A percentile compares a stretch with the other conserved stretches of the same genome.
Evolutionary conservation across 2,888 invertebrate genomes (phyloP).

Genomic region (Lasioglossum figueresi): DNA sequence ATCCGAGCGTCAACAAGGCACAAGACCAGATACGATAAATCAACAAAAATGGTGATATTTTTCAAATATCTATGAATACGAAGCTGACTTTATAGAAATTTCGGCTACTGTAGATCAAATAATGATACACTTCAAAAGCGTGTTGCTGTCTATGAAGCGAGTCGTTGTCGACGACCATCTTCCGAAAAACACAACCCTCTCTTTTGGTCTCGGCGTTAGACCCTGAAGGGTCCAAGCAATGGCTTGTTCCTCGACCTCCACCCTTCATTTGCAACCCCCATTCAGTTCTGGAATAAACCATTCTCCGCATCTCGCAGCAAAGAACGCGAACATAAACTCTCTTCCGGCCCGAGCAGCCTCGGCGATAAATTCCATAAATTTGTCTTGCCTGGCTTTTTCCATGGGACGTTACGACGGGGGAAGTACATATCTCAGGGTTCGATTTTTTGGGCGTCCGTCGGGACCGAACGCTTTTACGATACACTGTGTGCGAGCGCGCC

Average conservation of each 20-base stretch:
- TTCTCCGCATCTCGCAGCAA: neutral
- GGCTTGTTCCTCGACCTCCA: constrained; percentile 22
- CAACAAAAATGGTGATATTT: too few relatives aligned
- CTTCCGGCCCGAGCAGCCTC: neutral
- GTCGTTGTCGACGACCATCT: constrained; percentile 8
- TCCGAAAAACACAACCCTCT: constrained; percentile 24
- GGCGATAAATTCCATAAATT: constrained; percentile 49
- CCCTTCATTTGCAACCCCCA: neutral
- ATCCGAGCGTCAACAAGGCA: too few relatives aligned
- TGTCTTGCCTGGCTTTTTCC: constrained; percentile 19
- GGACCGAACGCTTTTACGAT: constrained; percentile 46
- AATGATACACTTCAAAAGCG: neutral
- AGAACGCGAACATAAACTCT: constrained; percentile 25
- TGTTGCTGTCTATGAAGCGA: neutral
- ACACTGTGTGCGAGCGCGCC: neutral
- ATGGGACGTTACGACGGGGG: neutral
- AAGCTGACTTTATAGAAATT: too few relatives aligned
- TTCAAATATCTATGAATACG: too few relatives aligned
- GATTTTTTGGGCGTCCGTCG: constrained; percentile 41
- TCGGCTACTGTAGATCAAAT: too few relatives aligned
- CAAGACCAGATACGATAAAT: too few relatives aligned
- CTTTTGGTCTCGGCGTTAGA: too few relatives aligned
- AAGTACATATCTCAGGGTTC: constrained; percentile 37
- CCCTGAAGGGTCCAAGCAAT: neutral
- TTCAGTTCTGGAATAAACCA: constrained; percentile 3